phyloP scores from a whole-genome alignment of 2,113 vertebrate genomes.

The Equus quagga region DNA sequence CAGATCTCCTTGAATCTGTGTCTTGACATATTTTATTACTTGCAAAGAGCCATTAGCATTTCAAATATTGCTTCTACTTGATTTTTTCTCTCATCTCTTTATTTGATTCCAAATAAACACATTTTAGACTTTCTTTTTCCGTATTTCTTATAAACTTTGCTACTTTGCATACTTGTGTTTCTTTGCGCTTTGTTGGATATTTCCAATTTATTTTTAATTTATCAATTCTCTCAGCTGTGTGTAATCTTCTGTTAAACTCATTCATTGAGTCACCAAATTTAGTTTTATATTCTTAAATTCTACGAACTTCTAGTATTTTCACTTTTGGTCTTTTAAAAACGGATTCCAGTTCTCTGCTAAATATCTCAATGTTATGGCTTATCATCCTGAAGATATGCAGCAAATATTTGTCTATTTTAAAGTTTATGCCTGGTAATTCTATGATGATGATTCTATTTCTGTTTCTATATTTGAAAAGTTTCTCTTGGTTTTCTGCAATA shows the following conservation, averaged over 20 bases:
- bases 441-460: no score
- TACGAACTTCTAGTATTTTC: no score
- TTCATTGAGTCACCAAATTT: no score
- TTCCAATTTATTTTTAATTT: not conserved
- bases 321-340: no score
- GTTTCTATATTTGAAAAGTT: no score
- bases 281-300: no score
- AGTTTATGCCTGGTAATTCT: no score
- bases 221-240: not conserved
- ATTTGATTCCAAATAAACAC: not conserved
- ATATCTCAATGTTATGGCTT: no score
- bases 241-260: not conserved
- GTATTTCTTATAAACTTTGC: not conserved
- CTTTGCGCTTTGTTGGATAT: not conserved
- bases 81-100: not conserved
- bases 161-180: not conserved
- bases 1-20: not conserved
- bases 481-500: no score
- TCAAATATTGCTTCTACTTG: not conserved
- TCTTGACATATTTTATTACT: not conserved
- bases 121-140: not conserved
- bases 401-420: no score
- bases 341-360: no score
- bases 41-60: not conserved
- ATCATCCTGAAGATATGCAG: no score